Base-by-base conservation (phyloP, 2,888 invertebrate species). In the Charanyca ferruginea region DNA sequence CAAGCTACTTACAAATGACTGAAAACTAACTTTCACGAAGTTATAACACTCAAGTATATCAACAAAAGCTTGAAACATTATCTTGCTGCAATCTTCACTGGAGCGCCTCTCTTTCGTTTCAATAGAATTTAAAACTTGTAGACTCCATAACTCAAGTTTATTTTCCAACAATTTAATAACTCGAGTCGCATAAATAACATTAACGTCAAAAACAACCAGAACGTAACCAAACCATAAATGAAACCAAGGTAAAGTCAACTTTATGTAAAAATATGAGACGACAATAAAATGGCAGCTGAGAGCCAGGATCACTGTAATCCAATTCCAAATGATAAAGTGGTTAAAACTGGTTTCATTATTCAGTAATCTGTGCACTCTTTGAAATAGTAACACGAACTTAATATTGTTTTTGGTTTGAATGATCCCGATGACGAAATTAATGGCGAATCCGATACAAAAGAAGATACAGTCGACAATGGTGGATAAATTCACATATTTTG, bases 101-200 rank as follows among this genome's bases (percentile, higher is more conserved):
- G n/a, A n/a, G 7, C n/a, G 28, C 5, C 1, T 32, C n/a, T 18
- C 28, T 9, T 23, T 13, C 0, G 20, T 16, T 13, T n/a, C 8
- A 13, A 44, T 11, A 25, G 3, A 45, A 11, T 18, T 54, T 20
- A 28, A 28, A 2, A 25, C 11, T 28, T 45, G 5, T 18, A 35
- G 5, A 20, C 25, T 66, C 66, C 67, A 66, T 32, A 66, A 8
- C 9, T 48, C 9, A 32, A 66, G 23, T 48, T 66, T 66, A n/a
- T 20, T 13, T 66, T 57, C 32, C 23, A 66, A 23, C 16, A 66
- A n/a, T 20, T 41, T 23, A 1, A 66, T 48, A 0, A 23, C 0
- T 13, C 32, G 67, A 48, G 38, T 41, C 20, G 55, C 13, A 13
- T 55, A 66, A 2, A 66, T 22, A 11, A 66, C 0, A 54, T 67